Percentiles rank a stretch among this genome's conserved stretches.
phyloP scores from a whole-genome alignment of 2,888 invertebrate genomes.

The Phaedon cochleariae region DNA sequence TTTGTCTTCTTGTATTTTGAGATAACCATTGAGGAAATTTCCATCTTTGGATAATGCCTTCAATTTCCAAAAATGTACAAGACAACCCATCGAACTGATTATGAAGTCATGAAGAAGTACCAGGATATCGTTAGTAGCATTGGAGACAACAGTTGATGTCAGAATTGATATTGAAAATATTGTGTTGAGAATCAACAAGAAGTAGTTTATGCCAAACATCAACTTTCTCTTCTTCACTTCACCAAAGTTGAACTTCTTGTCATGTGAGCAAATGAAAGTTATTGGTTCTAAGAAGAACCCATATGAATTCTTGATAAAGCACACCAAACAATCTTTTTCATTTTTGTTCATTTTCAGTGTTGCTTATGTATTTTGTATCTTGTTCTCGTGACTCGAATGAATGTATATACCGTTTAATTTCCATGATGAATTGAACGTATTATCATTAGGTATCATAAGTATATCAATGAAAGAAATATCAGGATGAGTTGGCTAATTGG shows the following conservation, averaged over 20 bases:
- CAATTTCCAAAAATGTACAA: background rate
- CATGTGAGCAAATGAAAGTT: background rate
- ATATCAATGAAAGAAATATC: too few relatives aligned
- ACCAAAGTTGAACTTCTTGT: background rate
- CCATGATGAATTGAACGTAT: background rate
- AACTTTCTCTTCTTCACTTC: background rate
- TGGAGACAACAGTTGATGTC: background rate
- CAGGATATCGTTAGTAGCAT: background rate
- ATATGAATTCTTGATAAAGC: background rate
- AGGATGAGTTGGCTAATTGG: background rate
- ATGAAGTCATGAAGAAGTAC: background rate
- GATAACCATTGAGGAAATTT: background rate
- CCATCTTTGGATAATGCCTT: background rate
- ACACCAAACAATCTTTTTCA: background rate
- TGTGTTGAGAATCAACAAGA: background rate
- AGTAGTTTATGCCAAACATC: background rate
- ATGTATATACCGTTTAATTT: background rate
- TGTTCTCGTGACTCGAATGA: too few relatives aligned
- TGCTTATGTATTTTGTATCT: too few relatives aligned
- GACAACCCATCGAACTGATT: background rate
- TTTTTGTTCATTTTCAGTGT: background rate
- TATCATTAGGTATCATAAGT: background rate
- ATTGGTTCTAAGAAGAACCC: background rate
- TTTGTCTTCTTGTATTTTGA: background rate
- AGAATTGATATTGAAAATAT: background rate